These are phyloP conservation scores for Lingula anatina DNA, from an alignment of 2,888 invertebrate genomes.

Conservation along the genomic window DNA sequence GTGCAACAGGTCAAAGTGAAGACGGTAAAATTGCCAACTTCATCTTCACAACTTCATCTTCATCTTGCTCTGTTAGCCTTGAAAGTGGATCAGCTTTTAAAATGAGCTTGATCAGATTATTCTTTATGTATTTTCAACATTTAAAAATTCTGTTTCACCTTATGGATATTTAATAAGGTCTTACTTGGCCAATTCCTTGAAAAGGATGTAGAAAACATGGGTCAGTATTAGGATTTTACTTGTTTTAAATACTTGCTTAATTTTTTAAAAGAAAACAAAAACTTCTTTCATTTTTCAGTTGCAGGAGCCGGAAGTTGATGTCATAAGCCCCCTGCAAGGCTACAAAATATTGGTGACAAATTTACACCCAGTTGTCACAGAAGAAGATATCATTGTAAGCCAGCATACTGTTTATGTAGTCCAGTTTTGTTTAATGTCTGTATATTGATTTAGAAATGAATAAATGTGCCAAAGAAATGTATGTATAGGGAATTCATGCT, in stretches of 20 bases:
- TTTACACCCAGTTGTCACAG: slow-evolving; percentile 78
- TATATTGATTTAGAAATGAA: too few species aligned
- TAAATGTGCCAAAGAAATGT: too few species aligned
- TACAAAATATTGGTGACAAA: slow-evolving; percentile 87
- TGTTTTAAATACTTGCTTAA: too few species aligned
- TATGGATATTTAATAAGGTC: too few species aligned
- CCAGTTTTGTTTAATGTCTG: too few species aligned
- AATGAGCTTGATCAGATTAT: too few species aligned
- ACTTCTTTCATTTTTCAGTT: slow-evolving; percentile 1
- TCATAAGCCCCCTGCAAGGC: slow-evolving; percentile 56
- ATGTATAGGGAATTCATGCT: too few species aligned
- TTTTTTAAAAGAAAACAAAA: not conserved
- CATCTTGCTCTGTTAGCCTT: not conserved
- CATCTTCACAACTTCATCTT: not conserved
- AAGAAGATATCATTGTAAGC: slow-evolving; percentile 80
- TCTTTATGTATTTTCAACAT: too few species aligned
- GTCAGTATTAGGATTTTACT: not conserved
- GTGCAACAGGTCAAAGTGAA: not conserved
- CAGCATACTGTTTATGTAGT: too few species aligned
- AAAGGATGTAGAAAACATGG: not conserved
- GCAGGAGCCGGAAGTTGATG: slow-evolving; percentile 17
- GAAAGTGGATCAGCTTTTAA: too few species aligned
- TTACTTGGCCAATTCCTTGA: too few species aligned
- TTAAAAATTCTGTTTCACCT: too few species aligned
- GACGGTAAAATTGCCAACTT: not conserved